Percentiles rank a stretch among this genome's conserved stretches.
phyloP scores from a whole-genome alignment of 2,797 vertebrate species.

The Sebastes variabilis region DNA sequence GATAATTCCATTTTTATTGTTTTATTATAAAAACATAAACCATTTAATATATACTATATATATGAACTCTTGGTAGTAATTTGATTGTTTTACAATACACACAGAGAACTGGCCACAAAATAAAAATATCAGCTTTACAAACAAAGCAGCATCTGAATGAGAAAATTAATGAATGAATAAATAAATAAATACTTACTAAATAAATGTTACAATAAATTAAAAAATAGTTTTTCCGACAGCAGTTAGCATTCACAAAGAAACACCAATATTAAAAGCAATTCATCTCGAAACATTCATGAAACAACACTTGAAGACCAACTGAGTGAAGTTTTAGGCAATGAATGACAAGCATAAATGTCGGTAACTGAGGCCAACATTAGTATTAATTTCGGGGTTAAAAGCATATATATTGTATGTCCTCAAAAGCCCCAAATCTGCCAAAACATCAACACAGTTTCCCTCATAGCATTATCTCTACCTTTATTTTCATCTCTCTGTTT shows the following conservation, averaged over 20 bases:
- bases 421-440: slow-evolving; percentile 16
- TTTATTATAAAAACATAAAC: slow-evolving; percentile 83
- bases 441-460: slow-evolving; percentile 3
- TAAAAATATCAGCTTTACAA: slow-evolving; percentile 76
- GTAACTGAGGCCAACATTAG: neutral
- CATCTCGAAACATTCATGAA: slow-evolving; percentile 62
- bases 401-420: slow-evolving; percentile 1
- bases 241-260: slow-evolving; percentile 69
- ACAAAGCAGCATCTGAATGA: slow-evolving; percentile 74
- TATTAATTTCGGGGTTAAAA: slow-evolving; percentile 12
- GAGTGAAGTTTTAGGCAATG: slow-evolving; percentile 26
- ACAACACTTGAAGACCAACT: slow-evolving; percentile 55
- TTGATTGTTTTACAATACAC: slow-evolving; percentile 76
- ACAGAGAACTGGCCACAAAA: slow-evolving; percentile 74
- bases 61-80: slow-evolving; percentile 67
- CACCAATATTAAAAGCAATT: slow-evolving; percentile 63
- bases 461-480: neutral
- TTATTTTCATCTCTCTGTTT: neutral
- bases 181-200: slow-evolving; percentile 64
- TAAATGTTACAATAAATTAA: slow-evolving; percentile 63
- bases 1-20: slow-evolving; percentile 79
- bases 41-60: slow-evolving; percentile 79
- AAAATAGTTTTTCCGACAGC: slow-evolving; percentile 49
- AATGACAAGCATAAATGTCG: slow-evolving; percentile 14
- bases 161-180: slow-evolving; percentile 59